Base-by-base conservation (phyloP, 2,888 invertebrate species). In the Netelia fuscicornis region DNA sequence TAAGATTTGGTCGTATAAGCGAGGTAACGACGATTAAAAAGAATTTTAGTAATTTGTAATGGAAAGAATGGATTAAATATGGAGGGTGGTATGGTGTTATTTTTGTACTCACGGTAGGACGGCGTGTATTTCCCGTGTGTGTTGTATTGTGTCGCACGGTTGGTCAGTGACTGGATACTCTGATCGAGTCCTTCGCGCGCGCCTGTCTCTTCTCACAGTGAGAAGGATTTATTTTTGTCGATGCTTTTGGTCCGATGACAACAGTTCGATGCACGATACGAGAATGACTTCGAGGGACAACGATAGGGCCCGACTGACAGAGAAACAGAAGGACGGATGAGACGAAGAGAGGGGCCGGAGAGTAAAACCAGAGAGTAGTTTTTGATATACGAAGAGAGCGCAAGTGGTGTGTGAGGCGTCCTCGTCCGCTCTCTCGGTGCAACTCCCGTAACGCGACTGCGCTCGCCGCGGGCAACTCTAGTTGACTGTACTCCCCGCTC, bases 401-500 rank as follows among this genome's bases (percentile, higher is more conserved):
- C 37, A 74, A 78, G 76, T 84, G 87, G 81, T 86, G 86, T 85
- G 84, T 84, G 87, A 86, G 78, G 67, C 71, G 87, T 68, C 84
- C 72, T 80, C 77, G 81, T 70, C 70, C 82, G 78, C 87, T 84
- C 83, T 86, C 86, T 87, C 86, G 86, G 87, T 87, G 86, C 86
- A 88, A 87, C 81, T 86, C 71, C 84, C 87, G 89, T 88, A 89
- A 88, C 87, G 89, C 89, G 90, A 88, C 90, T 89, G 89, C 90
- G 90, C 89, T 88, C 76, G 68, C 68, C 44, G 48, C n/a, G 68
- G 58, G 20, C 58, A 58, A 54, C 78, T 72, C 48, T 58, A 23
- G 58, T 52, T 10, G 58, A 44, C 70, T 62, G 65, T 48, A 56
- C 23, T 71, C 71, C 62, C 44, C 13, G 30, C 20, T 23, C 13